Base-by-base conservation (phyloP, 2,888 invertebrate genomes). In the Corythucha ciliata region DNA sequence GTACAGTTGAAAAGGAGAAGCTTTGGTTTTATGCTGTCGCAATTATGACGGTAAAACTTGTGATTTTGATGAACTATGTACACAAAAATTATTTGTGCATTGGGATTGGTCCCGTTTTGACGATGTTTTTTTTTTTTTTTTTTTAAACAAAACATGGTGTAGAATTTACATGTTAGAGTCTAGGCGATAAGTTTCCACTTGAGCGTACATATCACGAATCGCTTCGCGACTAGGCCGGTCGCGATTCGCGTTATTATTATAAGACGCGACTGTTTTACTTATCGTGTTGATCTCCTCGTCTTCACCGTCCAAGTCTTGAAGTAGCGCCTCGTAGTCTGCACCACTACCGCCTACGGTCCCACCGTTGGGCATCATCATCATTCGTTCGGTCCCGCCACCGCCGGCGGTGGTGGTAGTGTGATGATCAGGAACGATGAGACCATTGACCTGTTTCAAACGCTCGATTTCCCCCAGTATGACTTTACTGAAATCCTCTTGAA, bases 401-500 rank as follows among this genome's bases (percentile, higher is more conserved):
- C 57, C 57, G 14, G 58, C 47, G 1, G 56, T 41, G 20, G 55
- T 24, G 18, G 54, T 54, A n/a, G n/a, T n/a, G n/a, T n/a, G n/a
- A 16, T 51, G 56, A 22, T 55, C 57, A 1, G 56, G 54, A 1
- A 56, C 55, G 5, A 54, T 59, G 50, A 57, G 54, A 36, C 57
- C 58, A 34, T 60, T 54, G 2, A 44, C 53, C 45, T 57, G 53
- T 25, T 49, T 49, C 25, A 60, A 41, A 14, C 55, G 47, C 32
- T 60, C 60, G 67, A 85, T 78, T 63, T 84, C 78, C 57, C 80
- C 79, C 16, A 77, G 70, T 22, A 87, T 72, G 0, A 81, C 77
- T 22, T 77, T 73, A 46, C 79, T 77, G 68, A 88, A 88, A 65
- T 87, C 86, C 22, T 78, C 74, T 63, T 85, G 83, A 0, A 89